Evolutionary conservation across 2,797 vertebrate species (phyloP), one percentile per base, ranked within the genome.

Genomic region (Muraenolepis orangiensis): DNA sequence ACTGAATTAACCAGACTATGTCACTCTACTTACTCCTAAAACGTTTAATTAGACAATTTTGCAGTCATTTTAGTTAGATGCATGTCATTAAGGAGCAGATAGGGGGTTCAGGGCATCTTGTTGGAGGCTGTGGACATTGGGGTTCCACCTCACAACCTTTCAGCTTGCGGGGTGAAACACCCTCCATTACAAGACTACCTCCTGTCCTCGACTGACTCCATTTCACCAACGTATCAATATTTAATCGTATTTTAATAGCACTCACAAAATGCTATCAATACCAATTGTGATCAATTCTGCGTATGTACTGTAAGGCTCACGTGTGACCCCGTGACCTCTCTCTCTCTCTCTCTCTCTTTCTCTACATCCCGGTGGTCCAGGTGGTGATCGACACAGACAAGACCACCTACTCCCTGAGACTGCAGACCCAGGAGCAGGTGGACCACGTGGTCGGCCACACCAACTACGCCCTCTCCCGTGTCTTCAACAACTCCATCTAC

Each of bases 301-400:
- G 40, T 1, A 42, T 51, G 18, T 8, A 4, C 18, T 51, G 20
- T 51, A 0, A n/a, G 51, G 20, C 5, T 8, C 32, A 34, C 32
- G 3, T 8, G n/a, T 46, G 42, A 46, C 51, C 70, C 70, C 8
- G 0, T 26, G 0, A 8, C 20, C 51, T 32, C 46, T 31, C 72
- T 74, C 16, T 42, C 68, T 72, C 32, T 76, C 28, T 31, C 46
- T 0, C 72, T 18, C 13, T 31, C 14, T 66, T n/a, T n/a, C n/a
- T n/a, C n/a, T n/a, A n/a, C n/a, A n/a, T 46, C 4, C 14, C 6
- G 20, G 69, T 57, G 72, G 38, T 1, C 86, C 86, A 96, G 96
- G 95, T 96, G 78, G 83, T 96, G 80, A 95, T 96, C 78, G 95
- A 96, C 72, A 96, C 95, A 0, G 96, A 96, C 88, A 95, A 95